Percentiles rank a stretch among this genome's conserved stretches.
phyloP scores from a whole-genome alignment of 2,888 invertebrate species.

The Limnephilus rhombicus region DNA sequence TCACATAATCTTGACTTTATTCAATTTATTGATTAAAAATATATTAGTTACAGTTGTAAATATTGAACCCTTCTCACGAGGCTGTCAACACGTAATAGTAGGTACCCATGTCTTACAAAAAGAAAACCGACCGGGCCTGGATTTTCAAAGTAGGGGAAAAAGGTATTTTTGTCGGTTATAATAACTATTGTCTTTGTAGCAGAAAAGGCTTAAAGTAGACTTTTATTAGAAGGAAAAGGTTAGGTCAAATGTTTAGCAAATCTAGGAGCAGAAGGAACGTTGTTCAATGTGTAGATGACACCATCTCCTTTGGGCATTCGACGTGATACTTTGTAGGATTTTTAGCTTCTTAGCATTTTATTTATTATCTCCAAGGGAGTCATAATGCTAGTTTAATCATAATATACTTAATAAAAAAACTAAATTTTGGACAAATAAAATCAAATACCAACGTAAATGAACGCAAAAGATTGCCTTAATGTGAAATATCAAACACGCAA shows the following conservation, averaged over 20 bases:
- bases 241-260: neutral
- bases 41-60: neutral
- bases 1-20: neutral
- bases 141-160: neutral
- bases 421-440: neutral
- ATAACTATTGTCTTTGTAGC: neutral
- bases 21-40: neutral
- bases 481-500: neutral
- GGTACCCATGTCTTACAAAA: neutral
- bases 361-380: neutral
- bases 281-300: neutral
- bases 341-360: neutral
- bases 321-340: neutral
- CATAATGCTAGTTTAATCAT: neutral
- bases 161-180: neutral
- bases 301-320: neutral
- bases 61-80: neutral
- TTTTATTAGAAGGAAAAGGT: neutral
- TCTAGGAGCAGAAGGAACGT: neutral
- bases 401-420: no score
- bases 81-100: neutral
- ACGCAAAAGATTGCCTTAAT: neutral
- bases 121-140: neutral
- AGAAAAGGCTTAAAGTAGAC: neutral
- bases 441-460: neutral